Percentiles rank a stretch among this genome's conserved stretches.
phyloP scores from a whole-genome alignment of 2,888 invertebrate genomes.

The Chymomyza caudatula region DNA sequence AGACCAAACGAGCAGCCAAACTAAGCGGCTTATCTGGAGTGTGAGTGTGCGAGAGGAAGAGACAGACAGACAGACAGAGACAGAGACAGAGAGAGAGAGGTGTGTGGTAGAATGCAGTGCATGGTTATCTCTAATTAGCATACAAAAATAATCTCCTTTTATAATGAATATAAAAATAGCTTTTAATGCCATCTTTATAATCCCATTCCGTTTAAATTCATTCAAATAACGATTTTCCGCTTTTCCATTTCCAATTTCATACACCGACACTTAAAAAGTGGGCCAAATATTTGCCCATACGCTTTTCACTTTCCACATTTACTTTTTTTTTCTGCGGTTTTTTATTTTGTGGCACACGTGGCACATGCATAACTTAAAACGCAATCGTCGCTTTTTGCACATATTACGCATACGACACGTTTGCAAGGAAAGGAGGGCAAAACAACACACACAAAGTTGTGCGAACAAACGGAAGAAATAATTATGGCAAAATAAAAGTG shows the following conservation, averaged over 20 bases:
- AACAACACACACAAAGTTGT: slow-evolving; percentile 17
- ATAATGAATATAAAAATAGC: neutral
- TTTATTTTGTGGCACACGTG: neutral
- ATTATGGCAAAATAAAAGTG: slow-evolving; percentile 34
- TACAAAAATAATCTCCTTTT: neutral
- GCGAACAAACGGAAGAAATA: slow-evolving; percentile 34
- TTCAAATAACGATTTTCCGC: neutral
- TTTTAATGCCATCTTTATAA: neutral
- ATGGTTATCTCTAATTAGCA: neutral
- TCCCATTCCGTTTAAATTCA: neutral
- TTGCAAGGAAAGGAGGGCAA: neutral
- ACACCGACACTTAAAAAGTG: neutral
- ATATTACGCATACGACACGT: slow-evolving; percentile 17
- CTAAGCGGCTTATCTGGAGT: slow-evolving; percentile 15
- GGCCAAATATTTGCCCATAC: neutral
- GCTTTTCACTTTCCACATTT: neutral
- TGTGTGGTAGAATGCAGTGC: neutral
- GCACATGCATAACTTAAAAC: slow-evolving; percentile 12
- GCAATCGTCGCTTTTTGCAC: neutral
- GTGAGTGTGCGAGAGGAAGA: neutral
- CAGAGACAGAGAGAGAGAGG: too few relatives aligned
- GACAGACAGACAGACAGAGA: too few relatives aligned
- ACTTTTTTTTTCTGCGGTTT: neutral
- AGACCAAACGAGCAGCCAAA: neutral
- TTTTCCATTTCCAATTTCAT: neutral